Conservation (phyloP, 2,797 vertebrate species). For the Discoglossus pictus region DNA sequence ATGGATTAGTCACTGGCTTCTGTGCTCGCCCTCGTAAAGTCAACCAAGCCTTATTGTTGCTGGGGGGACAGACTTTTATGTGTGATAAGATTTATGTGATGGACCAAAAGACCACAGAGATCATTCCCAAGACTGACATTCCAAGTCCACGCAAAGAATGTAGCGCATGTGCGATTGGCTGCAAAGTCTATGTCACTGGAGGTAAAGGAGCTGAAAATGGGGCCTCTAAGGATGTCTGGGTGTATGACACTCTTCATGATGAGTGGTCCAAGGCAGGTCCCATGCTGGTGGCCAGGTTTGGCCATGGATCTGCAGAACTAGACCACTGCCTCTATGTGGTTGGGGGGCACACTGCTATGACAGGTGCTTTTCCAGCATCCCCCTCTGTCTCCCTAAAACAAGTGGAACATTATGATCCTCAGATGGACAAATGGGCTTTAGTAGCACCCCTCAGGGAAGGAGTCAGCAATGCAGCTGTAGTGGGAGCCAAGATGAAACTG, state of each 20-base stretch:
- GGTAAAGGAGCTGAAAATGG: constrained; percentile 83
- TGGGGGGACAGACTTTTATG: constrained; percentile 85
- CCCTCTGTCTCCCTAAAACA: constrained; percentile 85
- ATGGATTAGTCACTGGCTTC: constrained; percentile 81
- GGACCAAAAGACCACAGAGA: constrained; percentile 82
- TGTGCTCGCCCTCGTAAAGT: constrained; percentile 81
- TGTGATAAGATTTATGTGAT: constrained; percentile 85
- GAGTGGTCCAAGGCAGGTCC: constrained; percentile 84
- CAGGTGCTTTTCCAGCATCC: constrained; percentile 81
- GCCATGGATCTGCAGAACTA: constrained; percentile 81
- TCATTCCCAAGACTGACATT: constrained; percentile 82
- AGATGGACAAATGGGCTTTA: constrained; percentile 83
- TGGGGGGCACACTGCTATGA: constrained; percentile 80
- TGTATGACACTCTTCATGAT: constrained; percentile 83
- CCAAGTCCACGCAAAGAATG: constrained; percentile 85
- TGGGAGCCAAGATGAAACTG: constrained; percentile 82
- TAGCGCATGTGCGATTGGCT: constrained; percentile 83
- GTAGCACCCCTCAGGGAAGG: constrained; percentile 83
- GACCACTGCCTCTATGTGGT: constrained; percentile 80
- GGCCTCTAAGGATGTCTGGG: constrained; percentile 84
- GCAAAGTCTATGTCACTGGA: constrained; percentile 84
- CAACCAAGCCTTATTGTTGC: constrained; percentile 79
- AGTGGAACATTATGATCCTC: constrained; percentile 85
- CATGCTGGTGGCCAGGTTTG: constrained; percentile 82
- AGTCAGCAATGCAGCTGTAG: constrained; percentile 83